A percentile compares a stretch with the other conserved stretches of the same genome.
Evolutionary conservation across 2,797 vertebrate genomes (phyloP).

Genomic region (Chelon labrosus): DNA sequence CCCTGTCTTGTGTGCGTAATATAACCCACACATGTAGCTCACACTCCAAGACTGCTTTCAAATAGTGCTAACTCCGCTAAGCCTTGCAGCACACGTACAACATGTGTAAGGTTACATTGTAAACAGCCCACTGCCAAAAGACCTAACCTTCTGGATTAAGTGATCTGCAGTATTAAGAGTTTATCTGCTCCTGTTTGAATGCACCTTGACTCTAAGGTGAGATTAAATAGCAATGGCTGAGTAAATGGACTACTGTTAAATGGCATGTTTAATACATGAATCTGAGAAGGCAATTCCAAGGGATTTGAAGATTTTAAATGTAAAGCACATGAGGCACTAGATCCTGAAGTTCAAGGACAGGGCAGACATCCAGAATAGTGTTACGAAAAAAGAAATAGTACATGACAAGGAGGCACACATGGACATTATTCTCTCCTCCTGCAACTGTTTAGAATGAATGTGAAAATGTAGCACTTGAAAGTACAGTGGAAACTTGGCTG

Average conservation of each 20-base stretch:
- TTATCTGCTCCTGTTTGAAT: constrained; percentile 66
- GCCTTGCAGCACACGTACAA: constrained; percentile 55
- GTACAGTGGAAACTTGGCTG: constrained; percentile 49
- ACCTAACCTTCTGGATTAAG: constrained; percentile 76
- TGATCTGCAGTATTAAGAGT: constrained; percentile 73
- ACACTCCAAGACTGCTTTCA: constrained; percentile 44
- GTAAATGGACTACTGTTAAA: constrained; percentile 37
- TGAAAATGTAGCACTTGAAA: constrained; percentile 28
- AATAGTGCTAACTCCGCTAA: constrained; percentile 56
- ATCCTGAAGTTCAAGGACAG: background rate
- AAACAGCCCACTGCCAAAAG: constrained; percentile 64
- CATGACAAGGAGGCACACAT: constrained; percentile 11
- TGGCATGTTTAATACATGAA: constrained; percentile 22
- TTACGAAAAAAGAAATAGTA: background rate
- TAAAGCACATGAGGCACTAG: background rate
- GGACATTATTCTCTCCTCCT: constrained; percentile 2
- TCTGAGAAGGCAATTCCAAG: background rate
- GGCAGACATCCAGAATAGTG: constrained; percentile 6
- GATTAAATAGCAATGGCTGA: constrained; percentile 48
- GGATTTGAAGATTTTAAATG: constrained; percentile 7
- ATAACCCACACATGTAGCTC: constrained; percentile 50
- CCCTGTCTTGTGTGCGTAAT: constrained; percentile 44
- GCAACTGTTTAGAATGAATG: constrained; percentile 25
- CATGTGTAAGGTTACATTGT: constrained; percentile 65
- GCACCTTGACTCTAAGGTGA: constrained; percentile 58